Base-by-base conservation (phyloP, 2,888 invertebrate species). In the Macrophya alboannulata region DNA sequence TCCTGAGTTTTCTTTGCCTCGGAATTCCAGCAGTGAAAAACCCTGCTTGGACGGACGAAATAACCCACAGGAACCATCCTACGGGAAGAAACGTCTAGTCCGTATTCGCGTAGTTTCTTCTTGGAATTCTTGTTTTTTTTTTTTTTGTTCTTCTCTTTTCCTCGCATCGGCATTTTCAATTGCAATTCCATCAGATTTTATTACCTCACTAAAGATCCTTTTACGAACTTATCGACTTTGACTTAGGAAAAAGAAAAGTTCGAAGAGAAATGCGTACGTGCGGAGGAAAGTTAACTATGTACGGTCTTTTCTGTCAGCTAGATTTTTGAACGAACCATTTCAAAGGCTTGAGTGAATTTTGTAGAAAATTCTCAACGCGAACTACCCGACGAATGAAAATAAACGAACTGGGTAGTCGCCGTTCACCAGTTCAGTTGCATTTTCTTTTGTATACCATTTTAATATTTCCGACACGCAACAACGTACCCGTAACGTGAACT, bases 181-280 rank as follows among this genome's bases (percentile, higher is more conserved):
- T 59, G 81, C 81, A 62, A 62, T 62, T 62, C 81, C 62, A 81
- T 81, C 81, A 81, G 81, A 81, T 81, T 81, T 62, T 81, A 81
- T 81, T 59, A 59, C 81, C 62, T 62, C 59, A 81, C 81, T 81
- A 40, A 81, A 62, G 51, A 81, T 81, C 21, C 62, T 81, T 81
- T 81, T 81, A 59, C 81, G 59, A 62, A 81, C 81, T 62, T 59
- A 81, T 81, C 62, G 81, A 62, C 43, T 81, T 43, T 62, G 81
- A 59, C 59, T n/a, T 81, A 43, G 40, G 37, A 62, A 43, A 62
- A 31, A 81, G 40, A 81, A 81, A 81, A 81, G 51, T 59, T 77
- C 48, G 81, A 81, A 81, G 40, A 62, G 81, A 59, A 81, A 62
- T 43, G 81, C 59, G 59, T 81, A 81, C 81, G 81, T 81, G 81